Percentiles rank a stretch among this genome's conserved stretches.
Conservation (phyloP, 1,140 invertebrate species). For the Lordiphosa stackelbergi region DNA sequence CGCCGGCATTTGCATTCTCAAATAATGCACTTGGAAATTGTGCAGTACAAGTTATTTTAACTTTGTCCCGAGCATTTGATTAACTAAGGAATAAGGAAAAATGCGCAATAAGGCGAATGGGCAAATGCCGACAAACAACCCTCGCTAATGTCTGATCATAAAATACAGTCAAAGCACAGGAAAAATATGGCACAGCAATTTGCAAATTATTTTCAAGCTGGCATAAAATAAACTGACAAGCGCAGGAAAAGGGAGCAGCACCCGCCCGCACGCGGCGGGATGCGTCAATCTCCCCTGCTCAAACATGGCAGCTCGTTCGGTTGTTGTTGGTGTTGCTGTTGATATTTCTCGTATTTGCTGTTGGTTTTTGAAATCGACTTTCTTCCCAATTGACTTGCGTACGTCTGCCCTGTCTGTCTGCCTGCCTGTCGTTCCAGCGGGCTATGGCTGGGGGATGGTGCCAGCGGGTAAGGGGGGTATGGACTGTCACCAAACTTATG, state of each 20-base stretch:
- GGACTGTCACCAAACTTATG: conserved; percentile 52
- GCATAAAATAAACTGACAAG: conserved; percentile 72
- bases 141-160: conserved; percentile 60
- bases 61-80: conserved; percentile 59
- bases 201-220: conserved; percentile 73
- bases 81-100: conserved; percentile 49
- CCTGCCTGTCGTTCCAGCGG: conserved; percentile 7
- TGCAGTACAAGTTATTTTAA: conserved; percentile 44
- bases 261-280: conserved; percentile 1
- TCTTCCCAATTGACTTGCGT: conserved; percentile 70
- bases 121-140: conserved; percentile 35
- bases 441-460: background rate
- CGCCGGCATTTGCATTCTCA: conserved; percentile 17
- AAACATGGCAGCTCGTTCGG: conserved; percentile 39
- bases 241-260: conserved; percentile 8
- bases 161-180: conserved; percentile 40
- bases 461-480: background rate
- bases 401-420: conserved; percentile 40
- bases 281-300: conserved; percentile 39
- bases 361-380: conserved; percentile 72
- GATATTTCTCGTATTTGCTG: conserved; percentile 57
- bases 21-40: conserved; percentile 39
- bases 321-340: conserved; percentile 44
- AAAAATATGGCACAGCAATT: conserved; percentile 68
- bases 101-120: conserved; percentile 27